Base-by-base conservation (phyloP, 2,797 vertebrate genomes). In the Tragelaphus oryx region DNA sequence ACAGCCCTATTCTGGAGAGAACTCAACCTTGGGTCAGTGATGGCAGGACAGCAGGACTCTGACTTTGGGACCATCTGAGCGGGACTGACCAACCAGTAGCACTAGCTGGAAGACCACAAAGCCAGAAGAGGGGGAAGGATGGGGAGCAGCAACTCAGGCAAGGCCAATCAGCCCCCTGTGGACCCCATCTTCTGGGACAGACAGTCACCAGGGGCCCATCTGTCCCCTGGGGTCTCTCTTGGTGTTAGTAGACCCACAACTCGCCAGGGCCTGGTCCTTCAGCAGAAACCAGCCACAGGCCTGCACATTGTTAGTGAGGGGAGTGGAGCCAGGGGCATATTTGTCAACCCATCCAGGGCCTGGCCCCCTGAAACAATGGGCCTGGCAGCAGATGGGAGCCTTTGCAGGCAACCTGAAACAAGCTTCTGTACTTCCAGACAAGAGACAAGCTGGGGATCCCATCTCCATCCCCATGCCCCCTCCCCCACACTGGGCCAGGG, bases 391-490 rank as follows among this genome's bases (percentile, higher is more conserved):
- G 13, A 82, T 0, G 8, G n/a, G 59, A 26, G 8, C 1, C 41
- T 54, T 84, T 41, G 9, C 16, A 71, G 65, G 82, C 28, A 68
- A 33, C 12, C 2, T 13, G 9, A 60, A 87, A 0, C 1, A 7
- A 1, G 6, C 13, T 3, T 37, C 22, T 14, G 4, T 8, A 20
- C 22, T 94, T 92, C 20, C 5, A 17, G 26, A 14, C 44, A 55
- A 48, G 11, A 71, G 16, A 52, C 44, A 48, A 22, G 57, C 37
- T 33, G 26, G 68, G 17, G 44, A 6, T 9, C 28, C 24, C 10
- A 4, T 5, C 11, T 16, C 3, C 5, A 0, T 13, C 24, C 24
- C 55, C 55, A 11, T 11, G 3, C 55, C 22, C 4, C 54, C 28
- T 37, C 33, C 26, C 46, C 22, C 4, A 81, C 26, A 24, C 22